These are phyloP conservation scores for Stenurella melanura DNA, from an alignment of 2,888 invertebrate genomes.

Conservation along the genomic window DNA sequence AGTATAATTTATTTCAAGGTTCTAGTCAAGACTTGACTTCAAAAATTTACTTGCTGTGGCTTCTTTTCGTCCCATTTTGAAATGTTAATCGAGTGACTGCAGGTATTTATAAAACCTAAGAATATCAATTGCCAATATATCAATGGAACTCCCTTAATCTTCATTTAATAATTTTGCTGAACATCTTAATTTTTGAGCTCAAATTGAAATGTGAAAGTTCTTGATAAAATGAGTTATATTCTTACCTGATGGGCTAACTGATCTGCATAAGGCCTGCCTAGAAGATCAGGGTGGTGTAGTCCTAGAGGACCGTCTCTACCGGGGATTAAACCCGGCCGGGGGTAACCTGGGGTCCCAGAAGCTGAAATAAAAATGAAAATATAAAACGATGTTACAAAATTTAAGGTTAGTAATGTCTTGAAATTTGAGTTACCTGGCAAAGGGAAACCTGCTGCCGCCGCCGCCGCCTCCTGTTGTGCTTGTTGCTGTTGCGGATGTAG, in stretches of 20 bases:
- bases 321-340: conserved; percentile 78
- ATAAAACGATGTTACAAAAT: background rate
- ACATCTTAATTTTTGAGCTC: background rate
- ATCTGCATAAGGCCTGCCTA: conserved; percentile 88
- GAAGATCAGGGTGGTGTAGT: conserved; percentile 85
- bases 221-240: conserved; percentile 29
- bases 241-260: conserved; percentile 84
- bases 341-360: conserved; percentile 77
- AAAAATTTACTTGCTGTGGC: background rate
- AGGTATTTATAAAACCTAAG: background rate
- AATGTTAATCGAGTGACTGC: background rate
- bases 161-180: background rate
- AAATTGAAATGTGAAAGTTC: background rate
- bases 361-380: conserved; percentile 63
- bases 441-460: conserved; percentile 75
- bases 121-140: background rate
- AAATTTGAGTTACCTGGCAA: conserved; percentile 73
- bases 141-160: background rate
- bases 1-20: too few relatives aligned
- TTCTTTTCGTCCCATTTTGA: background rate
- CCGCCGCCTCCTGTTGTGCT: conserved; percentile 79
- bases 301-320: conserved; percentile 79
- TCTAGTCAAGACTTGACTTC: too few relatives aligned
- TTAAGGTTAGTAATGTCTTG: background rate
- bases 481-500: conserved; percentile 87